phyloP scores from a whole-genome alignment of 2,797 vertebrate species.

The Hydrolagus colliei region DNA sequence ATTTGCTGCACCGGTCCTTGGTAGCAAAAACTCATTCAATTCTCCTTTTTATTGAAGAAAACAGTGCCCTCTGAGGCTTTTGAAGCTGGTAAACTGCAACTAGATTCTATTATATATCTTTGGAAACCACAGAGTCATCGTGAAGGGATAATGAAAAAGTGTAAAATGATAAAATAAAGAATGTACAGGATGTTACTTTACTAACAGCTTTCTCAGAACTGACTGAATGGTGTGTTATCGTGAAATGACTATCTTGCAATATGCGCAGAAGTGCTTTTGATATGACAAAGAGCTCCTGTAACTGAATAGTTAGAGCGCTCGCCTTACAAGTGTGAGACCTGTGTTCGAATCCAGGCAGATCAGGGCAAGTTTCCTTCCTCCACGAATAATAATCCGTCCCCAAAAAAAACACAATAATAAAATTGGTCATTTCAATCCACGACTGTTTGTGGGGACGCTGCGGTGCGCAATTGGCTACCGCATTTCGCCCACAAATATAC shows the following conservation, averaged over 20 bases:
- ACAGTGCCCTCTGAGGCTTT: not conserved
- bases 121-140: not conserved
- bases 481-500: too few species aligned
- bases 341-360: not conserved
- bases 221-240: conserved; percentile 22
- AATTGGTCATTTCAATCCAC: too few species aligned
- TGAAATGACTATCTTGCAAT: conserved; percentile 23
- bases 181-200: not conserved
- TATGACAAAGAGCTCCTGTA: not conserved
- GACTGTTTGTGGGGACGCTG: too few species aligned
- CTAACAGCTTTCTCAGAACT: conserved; percentile 13
- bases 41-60: conserved; percentile 14
- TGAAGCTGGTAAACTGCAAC: conserved; percentile 23
- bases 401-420: too few species aligned
- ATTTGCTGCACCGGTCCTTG: not conserved
- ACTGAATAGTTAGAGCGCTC: too few species aligned
- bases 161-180: conserved; percentile 10
- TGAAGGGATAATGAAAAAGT: conserved; percentile 14
- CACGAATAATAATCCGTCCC: too few species aligned
- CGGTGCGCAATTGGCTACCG: too few species aligned
- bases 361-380: too few species aligned
- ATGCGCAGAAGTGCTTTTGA: conserved; percentile 18
- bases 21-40: conserved; percentile 11
- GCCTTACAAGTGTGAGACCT: not conserved
- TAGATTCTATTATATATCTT: conserved; percentile 17